Evolutionary conservation across 2,888 invertebrate species (phyloP), one percentile per base, ranked within the genome.

Genomic region (Imbricaverruca yamaguchii): DNA sequence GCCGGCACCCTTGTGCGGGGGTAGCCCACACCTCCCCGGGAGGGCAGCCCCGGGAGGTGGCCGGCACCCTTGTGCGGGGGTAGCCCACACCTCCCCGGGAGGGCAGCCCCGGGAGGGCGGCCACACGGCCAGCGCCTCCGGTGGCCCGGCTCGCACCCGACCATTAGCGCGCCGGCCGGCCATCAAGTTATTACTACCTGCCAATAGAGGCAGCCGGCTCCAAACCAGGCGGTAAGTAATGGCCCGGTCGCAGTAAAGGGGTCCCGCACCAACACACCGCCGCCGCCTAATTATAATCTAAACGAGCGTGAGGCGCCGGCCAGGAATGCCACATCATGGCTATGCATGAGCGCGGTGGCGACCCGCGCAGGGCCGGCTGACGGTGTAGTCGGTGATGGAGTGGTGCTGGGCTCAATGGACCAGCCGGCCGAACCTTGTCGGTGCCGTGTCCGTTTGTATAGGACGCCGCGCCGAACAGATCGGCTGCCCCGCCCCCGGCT

Each of bases 131-230:
- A 18, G 39, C 39, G 18, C 69, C 69, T 12, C 4, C 15, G 53
- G 69, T 39, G 69, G 25, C 53, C 25, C 39, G n/a, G 69, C 39
- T 39, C 69, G 53, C 69, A 69, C 69, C 69, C 69, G 7, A n/a
- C 69, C 39, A 69, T 69, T 69, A 69, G 25, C 39, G 39, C 69
- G 18, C 53, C 69, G 18, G 39, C 39, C 69, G 39, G 39, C 69
- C 69, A 53, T 69, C 69, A 53, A 39, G 39, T 69, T 69, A 69
- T 69, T 69, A 69, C 69, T 53, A 69, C 69, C 69, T 69, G 69
- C 53, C 69, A 69, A 69, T 69, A 7, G 7, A 15, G 69, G 39
- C 39, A 53, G 15, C 15, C 53, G 15, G 69, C 25, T 15, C 69
- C 53, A 23, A 69, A 59, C 59, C 53, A 25, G 69, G 8, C 69